Conservation (phyloP, 2,888 invertebrate species). For the Cryptosula pallasiana region DNA sequence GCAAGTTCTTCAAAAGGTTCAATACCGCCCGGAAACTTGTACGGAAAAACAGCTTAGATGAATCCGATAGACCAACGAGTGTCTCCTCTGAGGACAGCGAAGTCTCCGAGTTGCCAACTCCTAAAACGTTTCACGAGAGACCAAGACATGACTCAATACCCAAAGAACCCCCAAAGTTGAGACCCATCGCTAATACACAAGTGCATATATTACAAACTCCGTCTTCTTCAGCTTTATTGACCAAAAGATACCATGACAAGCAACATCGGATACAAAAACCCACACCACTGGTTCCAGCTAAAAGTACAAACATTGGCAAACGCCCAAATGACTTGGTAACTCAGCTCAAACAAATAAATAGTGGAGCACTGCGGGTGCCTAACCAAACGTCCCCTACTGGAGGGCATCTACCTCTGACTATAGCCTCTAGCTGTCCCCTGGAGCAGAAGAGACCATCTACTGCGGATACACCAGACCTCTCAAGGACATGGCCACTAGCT, state of each 20-base stretch:
- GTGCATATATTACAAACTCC: background rate
- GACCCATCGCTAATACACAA: background rate
- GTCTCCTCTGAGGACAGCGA: background rate
- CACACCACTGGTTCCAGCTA: background rate
- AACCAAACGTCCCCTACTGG: background rate
- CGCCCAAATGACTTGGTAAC: background rate
- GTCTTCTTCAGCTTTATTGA: background rate
- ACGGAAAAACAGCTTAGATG: background rate
- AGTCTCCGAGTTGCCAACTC: background rate
- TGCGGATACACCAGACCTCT: background rate
- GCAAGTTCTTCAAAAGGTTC: slow-evolving; percentile 12
- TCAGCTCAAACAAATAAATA: background rate
- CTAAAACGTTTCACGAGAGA: background rate
- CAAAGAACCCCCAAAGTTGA: too few species aligned
- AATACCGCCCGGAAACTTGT: background rate
- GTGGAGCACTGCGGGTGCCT: background rate
- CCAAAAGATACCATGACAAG: background rate
- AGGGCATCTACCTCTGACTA: background rate
- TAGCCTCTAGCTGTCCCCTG: background rate
- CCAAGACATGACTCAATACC: background rate
- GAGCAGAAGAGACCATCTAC: background rate
- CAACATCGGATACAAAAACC: background rate
- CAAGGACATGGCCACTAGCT: background rate
- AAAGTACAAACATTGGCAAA: background rate
- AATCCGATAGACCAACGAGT: background rate